Evolutionary conservation across 2,888 invertebrate genomes (phyloP).

Genomic region (Tenthredo notha): DNA sequence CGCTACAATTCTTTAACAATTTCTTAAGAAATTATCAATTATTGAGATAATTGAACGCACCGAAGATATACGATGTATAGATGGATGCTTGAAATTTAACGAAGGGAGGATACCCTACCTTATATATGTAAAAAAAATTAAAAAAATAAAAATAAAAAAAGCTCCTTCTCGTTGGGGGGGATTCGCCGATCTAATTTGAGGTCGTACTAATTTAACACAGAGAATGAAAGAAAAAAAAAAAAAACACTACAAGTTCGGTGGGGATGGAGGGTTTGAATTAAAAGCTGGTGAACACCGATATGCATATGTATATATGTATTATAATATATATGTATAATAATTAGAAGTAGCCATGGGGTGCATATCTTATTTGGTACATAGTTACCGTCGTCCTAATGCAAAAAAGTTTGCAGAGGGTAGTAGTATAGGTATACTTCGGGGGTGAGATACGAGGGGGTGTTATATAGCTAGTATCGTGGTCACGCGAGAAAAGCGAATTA

Average conservation of each 20-base stretch:
- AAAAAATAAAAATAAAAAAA: not conserved
- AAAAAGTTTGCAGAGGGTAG: not conserved
- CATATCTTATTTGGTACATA: constrained; percentile 6
- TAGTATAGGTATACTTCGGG: not conserved
- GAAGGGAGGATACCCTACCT: not conserved
- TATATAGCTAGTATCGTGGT: not conserved
- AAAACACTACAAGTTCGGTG: constrained; percentile 38
- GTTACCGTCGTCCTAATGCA: not conserved
- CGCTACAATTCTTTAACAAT: too few species aligned
- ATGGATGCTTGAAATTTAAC: not conserved
- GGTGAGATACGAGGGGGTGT: not conserved
- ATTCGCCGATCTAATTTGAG: constrained; percentile 70
- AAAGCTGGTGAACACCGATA: not conserved
- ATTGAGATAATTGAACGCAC: too few species aligned
- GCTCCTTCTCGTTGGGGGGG: constrained; percentile 55
- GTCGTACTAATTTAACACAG: constrained; percentile 71
- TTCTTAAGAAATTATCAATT: too few species aligned
- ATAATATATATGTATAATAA: constrained; percentile 2
- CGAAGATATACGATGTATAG: not conserved
- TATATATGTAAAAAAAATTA: not conserved
- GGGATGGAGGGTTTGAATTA: not conserved
- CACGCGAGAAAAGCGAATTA: constrained; percentile 21
- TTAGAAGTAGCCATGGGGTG: constrained; percentile 22
- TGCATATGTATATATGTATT: not conserved
- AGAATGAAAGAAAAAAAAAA: constrained; percentile 55